Conservation (phyloP, 2,113 vertebrate species). For the Rhinopomastus cyanomelas region DNA sequence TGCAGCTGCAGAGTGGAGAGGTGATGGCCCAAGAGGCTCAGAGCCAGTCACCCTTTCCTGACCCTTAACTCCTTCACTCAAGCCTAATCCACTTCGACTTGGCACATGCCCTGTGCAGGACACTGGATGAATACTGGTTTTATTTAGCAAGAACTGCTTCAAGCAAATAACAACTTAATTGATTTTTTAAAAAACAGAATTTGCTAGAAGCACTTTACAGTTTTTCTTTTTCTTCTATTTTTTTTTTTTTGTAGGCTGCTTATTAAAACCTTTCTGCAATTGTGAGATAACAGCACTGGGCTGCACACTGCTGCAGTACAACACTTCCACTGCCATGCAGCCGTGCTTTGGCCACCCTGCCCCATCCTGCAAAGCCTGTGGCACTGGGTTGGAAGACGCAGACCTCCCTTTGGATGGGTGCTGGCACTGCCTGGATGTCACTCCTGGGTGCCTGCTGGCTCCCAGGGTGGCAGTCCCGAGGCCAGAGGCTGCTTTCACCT, state of each 20-base stretch:
- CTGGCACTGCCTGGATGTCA: background rate
- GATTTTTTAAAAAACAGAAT: constrained; percentile 73
- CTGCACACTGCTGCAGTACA: background rate
- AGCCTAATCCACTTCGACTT: background rate
- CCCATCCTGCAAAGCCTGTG: background rate
- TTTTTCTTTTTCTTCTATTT: background rate
- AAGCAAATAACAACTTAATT: constrained; percentile 72
- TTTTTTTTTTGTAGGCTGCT: background rate
- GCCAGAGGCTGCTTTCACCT: background rate
- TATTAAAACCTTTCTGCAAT: constrained; percentile 55
- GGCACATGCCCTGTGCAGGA: background rate
- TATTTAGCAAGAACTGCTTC: constrained; percentile 44
- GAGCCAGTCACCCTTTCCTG: background rate
- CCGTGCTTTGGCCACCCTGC: background rate
- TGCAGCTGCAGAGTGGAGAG: background rate
- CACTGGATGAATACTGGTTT: background rate
- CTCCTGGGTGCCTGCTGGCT: background rate
- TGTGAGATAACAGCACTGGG: background rate
- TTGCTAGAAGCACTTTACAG: constrained; percentile 20
- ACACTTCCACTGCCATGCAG: background rate
- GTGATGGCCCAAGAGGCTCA: rapidly evolving
- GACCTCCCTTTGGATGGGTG: background rate
- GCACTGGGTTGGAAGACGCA: background rate
- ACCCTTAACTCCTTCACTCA: background rate
- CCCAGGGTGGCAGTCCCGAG: background rate